These are phyloP conservation scores for Psittacula cyanocephala DNA, from an alignment of 2,113 vertebrate genomes.

Conservation along the genomic window DNA sequence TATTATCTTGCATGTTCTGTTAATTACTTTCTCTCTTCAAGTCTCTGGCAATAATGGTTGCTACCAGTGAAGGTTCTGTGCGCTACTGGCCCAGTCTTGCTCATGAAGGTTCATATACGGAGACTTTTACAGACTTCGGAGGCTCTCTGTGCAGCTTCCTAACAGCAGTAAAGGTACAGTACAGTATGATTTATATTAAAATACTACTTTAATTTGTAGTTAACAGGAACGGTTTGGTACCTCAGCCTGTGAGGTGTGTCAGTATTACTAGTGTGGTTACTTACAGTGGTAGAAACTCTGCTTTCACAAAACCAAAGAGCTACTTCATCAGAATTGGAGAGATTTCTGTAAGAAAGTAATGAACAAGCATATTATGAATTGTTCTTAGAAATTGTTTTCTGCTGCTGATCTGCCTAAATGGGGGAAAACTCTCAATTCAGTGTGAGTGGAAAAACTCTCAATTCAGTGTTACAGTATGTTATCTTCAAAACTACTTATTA, in stretches of 20 bases:
- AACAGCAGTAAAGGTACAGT: conserved; percentile 84
- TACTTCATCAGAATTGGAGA: not conserved
- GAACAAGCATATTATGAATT: not conserved
- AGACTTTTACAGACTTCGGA: conserved; percentile 81
- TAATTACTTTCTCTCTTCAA: conserved; percentile 24
- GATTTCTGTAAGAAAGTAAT: not conserved
- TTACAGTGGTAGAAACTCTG: not conserved
- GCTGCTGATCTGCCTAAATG: not conserved
- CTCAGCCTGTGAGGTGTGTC: not conserved
- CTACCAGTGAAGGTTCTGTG: conserved; percentile 82
- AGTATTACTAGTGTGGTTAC: not conserved
- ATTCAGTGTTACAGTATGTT: not conserved
- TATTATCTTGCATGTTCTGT: not conserved
- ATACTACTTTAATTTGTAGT: not conserved
- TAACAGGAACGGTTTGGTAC: not conserved
- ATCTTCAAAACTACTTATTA: not conserved
- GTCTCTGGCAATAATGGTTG: conserved; percentile 84
- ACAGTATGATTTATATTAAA: not conserved
- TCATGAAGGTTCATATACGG: conserved; percentile 84
- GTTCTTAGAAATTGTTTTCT: not conserved
- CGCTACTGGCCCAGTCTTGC: conserved; percentile 89
- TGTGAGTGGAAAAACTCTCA: not conserved
- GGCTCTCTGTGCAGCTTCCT: conserved; percentile 83
- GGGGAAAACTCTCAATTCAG: not conserved
- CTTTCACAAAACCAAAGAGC: not conserved